Base-by-base conservation (phyloP, 1,140 invertebrate species). In the Calosoma granatense region DNA sequence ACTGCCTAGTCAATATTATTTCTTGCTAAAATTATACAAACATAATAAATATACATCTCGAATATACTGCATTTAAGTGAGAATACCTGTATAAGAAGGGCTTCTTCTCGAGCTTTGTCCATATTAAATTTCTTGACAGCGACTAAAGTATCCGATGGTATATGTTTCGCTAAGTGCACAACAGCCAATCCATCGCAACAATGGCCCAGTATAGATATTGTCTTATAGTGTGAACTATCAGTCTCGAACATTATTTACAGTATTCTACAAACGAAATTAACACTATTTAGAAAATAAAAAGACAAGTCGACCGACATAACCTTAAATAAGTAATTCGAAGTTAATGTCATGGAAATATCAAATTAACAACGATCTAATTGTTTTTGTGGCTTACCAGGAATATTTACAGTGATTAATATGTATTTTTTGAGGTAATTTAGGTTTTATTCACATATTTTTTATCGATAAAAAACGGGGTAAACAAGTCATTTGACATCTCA, bases 91-190 rank as follows among this genome's bases (percentile, higher is more conserved):
- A 90, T 78, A 57, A 83, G 75, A 66, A 76, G 76, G 19, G 81
- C 73, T 61, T 82, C 85, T 64, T 81, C 80, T 70, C 77, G 81
- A 20, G 77, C 77, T 64, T 80, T 81, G 61, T 91, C 88, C 64
- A 90, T 74, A 64, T 86, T 80, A 68, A 86, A 86, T 64, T 83
- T 82, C 68, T 90, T 88, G 15, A 91, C 73, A 20, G 86, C 84
- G 51, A 91, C 80, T 70, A 82, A 75, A 60, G 78, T 77, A 56
- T 81, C 80, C 54, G 79, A 81, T n/a, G 82, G 78, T 56, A 78
- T 74, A 67, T 88, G 84, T 60, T 78, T 74, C 12, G 82, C 86
- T 51, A 87, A 77, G 64, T 84, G 82, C 43, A 87, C 82, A n/a
- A 78, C 71, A 20, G 75, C 84, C 36, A 76, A 76, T 51, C 83